These are phyloP conservation scores for Pelodytes ibericus DNA, from an alignment of 2,797 vertebrate species.

Conservation along the genomic window DNA sequence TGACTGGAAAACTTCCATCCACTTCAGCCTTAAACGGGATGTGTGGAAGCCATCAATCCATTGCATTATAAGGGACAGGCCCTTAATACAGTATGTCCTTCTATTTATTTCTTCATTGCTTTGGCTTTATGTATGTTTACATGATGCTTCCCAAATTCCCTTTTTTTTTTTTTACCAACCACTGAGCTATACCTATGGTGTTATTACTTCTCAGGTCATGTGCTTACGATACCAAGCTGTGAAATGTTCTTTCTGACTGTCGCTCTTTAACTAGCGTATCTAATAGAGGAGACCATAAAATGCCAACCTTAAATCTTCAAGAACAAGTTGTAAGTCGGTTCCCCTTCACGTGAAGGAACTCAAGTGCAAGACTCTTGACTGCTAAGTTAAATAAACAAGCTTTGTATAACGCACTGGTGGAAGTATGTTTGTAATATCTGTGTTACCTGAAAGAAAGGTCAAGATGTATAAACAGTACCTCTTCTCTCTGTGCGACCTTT, in stretches of 20 bases:
- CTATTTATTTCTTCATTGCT: too few relatives aligned
- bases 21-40: too few relatives aligned
- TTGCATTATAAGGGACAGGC: too few relatives aligned
- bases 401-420: constrained; percentile 8
- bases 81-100: too few relatives aligned
- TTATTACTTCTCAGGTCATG: constrained; percentile 8
- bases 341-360: constrained; percentile 4
- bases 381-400: constrained; percentile 14
- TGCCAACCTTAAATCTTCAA: constrained; percentile 43
- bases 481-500: constrained; percentile 18
- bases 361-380: constrained; percentile 4
- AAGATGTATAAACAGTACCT: neutral
- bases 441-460: constrained; percentile 2
- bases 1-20: too few relatives aligned
- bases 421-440: neutral
- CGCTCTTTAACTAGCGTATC: constrained; percentile 28
- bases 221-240: neutral
- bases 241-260: constrained; percentile 2
- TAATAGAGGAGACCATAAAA: constrained; percentile 25
- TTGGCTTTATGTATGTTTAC: neutral
- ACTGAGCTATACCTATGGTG: neutral
- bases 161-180: constrained; percentile 6
- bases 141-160: neutral
- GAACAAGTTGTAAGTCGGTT: constrained; percentile 13
- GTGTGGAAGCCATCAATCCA: too few relatives aligned